A percentile compares a stretch with the other conserved stretches of the same genome.
phyloP scores from a whole-genome alignment of 1,140 invertebrate genomes.

The Anoplophora glabripennis region DNA sequence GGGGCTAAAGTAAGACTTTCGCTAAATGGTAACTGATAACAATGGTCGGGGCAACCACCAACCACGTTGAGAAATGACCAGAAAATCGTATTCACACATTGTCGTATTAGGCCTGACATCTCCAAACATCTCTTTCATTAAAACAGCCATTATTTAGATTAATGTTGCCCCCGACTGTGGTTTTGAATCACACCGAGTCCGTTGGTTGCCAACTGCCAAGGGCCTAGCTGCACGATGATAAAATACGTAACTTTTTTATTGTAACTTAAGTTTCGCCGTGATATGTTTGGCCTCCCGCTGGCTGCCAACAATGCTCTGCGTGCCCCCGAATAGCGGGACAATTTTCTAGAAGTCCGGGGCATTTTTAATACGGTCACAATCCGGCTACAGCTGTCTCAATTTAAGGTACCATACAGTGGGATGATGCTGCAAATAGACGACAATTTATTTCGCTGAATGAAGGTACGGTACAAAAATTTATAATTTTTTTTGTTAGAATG shows the following conservation, averaged over 20 bases:
- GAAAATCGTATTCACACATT: conserved; percentile 49
- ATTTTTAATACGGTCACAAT: conserved; percentile 29
- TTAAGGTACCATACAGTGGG: no score
- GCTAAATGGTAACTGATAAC: conserved; percentile 8
- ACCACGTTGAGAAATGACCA: conserved; percentile 41
- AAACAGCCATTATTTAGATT: conserved; percentile 47
- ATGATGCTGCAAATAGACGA: no score
- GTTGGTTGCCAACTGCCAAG: conserved; percentile 40
- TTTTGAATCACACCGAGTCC: conserved; percentile 44
- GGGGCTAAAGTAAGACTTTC: conserved; percentile 9
- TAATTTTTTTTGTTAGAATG: no score
- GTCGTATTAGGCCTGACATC: conserved; percentile 48
- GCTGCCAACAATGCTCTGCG: conserved; percentile 31
- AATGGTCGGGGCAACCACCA: conserved; percentile 27
- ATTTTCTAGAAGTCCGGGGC: conserved; percentile 27
- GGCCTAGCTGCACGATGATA: conserved; percentile 33
- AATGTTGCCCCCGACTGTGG: conserved; percentile 46
- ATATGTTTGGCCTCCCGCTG: conserved; percentile 37
- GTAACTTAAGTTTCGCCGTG: conserved; percentile 36
- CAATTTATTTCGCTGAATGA: no score
- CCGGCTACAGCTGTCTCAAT: conserved; percentile 45
- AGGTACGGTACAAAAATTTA: no score
- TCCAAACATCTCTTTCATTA: conserved; percentile 49
- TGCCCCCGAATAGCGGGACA: conserved; percentile 20
- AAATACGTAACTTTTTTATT: conserved; percentile 42